phyloP scores from a whole-genome alignment of 2,888 invertebrate genomes.

The Protophormia terraenovae region DNA sequence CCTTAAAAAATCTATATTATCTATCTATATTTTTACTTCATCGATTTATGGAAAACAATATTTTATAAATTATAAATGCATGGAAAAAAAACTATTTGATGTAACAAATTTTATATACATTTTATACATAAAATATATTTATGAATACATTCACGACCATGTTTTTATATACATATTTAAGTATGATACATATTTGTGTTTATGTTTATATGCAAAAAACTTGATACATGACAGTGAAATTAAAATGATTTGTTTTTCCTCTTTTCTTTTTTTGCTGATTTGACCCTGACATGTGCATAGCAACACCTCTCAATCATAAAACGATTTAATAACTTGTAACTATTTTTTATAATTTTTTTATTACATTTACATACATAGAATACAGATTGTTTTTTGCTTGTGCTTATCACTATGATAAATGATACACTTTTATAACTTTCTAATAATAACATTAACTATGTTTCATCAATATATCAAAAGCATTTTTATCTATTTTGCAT shows the following conservation, averaged over 20 bases:
- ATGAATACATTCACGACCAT: not conserved
- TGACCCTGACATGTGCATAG: conserved; percentile 36
- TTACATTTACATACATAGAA: not conserved
- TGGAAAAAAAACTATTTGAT: not conserved
- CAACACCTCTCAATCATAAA: conserved; percentile 40
- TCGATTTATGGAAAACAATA: not conserved
- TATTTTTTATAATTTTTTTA: not conserved
- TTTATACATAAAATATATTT: not conserved
- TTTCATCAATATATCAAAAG: conserved; percentile 16
- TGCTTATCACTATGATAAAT: conserved; percentile 45
- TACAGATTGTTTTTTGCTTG: not conserved
- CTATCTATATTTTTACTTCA: no score
- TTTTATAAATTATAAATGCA: not conserved
- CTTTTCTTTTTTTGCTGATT: not conserved
- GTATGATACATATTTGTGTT: not conserved
- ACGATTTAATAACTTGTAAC: conserved; percentile 53
- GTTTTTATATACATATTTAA: not conserved
- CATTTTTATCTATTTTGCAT: not conserved
- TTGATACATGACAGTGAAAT: conserved; percentile 36
- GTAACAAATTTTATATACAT: not conserved
- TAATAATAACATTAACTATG: conserved; percentile 23
- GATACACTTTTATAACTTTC: conserved; percentile 24
- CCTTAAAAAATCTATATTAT: not conserved
- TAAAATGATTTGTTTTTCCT: not conserved
- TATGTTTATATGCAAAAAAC: not conserved